Evolutionary conservation across 2,113 vertebrate species (phyloP), one percentile per base, ranked within the genome.

Genomic region (Diglossa brunneiventris): DNA sequence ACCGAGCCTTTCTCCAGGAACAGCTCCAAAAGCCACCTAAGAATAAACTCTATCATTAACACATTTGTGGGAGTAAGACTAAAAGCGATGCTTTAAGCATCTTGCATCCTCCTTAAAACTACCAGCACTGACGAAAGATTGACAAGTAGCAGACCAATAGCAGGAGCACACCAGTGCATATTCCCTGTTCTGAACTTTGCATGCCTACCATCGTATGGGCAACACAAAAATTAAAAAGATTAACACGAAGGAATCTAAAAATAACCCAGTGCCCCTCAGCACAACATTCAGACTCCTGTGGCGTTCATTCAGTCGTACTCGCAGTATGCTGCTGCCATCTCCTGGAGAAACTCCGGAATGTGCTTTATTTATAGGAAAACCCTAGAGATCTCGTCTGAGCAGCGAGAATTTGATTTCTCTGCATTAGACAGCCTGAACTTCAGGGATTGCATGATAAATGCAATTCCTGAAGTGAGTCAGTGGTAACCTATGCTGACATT

Each of bases 301-400:
- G 61, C 1, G 94, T 7, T 95, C 90, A 53, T 55, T 89, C 80
- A 56, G 31, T 5, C 20, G 7, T 14, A 89, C 67, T 67, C 3
- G 35, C 93, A 93, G 96, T 79, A 55, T 72, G 52, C 23, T 98
- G 97, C 97, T 97, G 98, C 98, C 98, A 97, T 56, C 98, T 98
- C 66, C 97, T 98, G 98, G 98, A 73, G 46, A 69, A 33, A 69
- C 10, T 26, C 61, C 8, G 24, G 73, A 95, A 97, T 46, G 84
- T 11, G 49, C 56, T 74, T 61, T 64, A 70, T 52, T 49, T 39
- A 62, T 5, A 10, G 42, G 6, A 84, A 74, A 22, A 78, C 76
- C 59, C n/a, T 15, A 22, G 27, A 39, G 52, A 58, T 64, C 24
- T 75, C 22, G 6, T 52, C 44, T 27, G 30, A 93, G 41, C 0